Evolutionary conservation across 2,113 vertebrate genomes (phyloP), one percentile per base, ranked within the genome.

Genomic region (Anguilla rostrata): DNA sequence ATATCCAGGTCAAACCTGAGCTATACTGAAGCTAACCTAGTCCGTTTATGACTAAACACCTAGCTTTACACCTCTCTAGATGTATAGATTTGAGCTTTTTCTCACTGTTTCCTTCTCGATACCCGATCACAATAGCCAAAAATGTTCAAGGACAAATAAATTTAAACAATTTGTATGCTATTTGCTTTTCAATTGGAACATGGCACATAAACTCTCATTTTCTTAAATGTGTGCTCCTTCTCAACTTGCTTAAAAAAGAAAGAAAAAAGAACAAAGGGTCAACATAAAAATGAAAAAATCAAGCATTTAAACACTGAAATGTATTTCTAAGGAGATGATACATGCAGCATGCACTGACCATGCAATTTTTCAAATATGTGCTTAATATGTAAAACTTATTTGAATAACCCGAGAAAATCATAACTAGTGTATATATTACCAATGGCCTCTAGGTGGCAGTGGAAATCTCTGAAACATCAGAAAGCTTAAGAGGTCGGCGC

Each of bases 381-480:
- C 5, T 26, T 66, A 66, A 66, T 66, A 26, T 26, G 18, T 66
- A 66, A 66, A 18, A 9, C 18, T 60, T 14, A 22, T 60, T 15
- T 18, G 14, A 66, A 66, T 20, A 63, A 22, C 5, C 18, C 60
- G 22, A 20, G 49, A 53, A 14, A 63, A 20, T 63, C 1, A 26
- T 26, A 66, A 66, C 18, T 8, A 66, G 26, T 66, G 60, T 66
- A 26, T 66, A 39, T 86, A 81, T 89, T 49, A 40, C 85, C 39
- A 85, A 40, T 78, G 26, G 60, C 78, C 91, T 88, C 86, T 90
- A 91, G 91, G 84, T 90, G 90, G 89, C 89, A 88, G 87, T 90
- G 84, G 81, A 90, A 90, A 85, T 83, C 71, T 91, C 78, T 20
- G 9, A 56, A 80, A 57, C 6, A 18, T 22, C 40, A 81, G 40